These are phyloP conservation scores for Drosophila saltans DNA, from an alignment of 1,140 invertebrate species.

Conservation along the genomic window DNA sequence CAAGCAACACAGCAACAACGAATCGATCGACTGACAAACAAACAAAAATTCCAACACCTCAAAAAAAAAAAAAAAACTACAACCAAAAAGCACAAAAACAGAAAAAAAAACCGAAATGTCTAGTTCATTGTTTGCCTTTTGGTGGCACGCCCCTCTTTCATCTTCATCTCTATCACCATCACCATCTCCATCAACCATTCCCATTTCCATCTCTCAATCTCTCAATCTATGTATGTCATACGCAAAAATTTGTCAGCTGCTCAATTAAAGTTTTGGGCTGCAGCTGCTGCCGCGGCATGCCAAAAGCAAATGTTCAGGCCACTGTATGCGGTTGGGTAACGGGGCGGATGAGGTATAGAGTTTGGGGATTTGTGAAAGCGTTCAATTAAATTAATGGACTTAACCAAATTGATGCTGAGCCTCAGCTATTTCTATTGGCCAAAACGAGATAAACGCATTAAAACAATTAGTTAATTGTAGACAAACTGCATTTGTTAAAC, in stretches of 20 bases:
- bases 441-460: conserved; percentile 49
- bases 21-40: conserved; percentile 51
- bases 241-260: conserved; percentile 70
- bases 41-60: conserved; percentile 53
- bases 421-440: conserved; percentile 5
- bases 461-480: conserved; percentile 57
- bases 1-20: conserved; percentile 7
- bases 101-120: conserved; percentile 5
- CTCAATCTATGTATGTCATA: conserved; percentile 37
- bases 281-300: conserved; percentile 8
- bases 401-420: conserved; percentile 35
- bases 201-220: conserved; percentile 18
- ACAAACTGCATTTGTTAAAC: conserved; percentile 47
- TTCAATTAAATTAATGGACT: conserved; percentile 79
- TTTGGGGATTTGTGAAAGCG: conserved; percentile 75
- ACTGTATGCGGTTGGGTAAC: not conserved
- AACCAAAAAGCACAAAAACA: not conserved
- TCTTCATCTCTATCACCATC: not conserved
- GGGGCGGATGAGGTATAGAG: conserved; percentile 10
- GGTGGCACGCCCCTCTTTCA: conserved; percentile 39
- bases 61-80: conserved; percentile 30
- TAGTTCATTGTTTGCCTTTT: conserved; percentile 54
- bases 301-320: conserved; percentile 1
- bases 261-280: conserved; percentile 62
- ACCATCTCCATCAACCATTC: not conserved